Percentiles rank a stretch among this genome's conserved stretches.
Conservation (phyloP, 64 coral and sea anemone species). For the Trachythela sp. region DNA sequence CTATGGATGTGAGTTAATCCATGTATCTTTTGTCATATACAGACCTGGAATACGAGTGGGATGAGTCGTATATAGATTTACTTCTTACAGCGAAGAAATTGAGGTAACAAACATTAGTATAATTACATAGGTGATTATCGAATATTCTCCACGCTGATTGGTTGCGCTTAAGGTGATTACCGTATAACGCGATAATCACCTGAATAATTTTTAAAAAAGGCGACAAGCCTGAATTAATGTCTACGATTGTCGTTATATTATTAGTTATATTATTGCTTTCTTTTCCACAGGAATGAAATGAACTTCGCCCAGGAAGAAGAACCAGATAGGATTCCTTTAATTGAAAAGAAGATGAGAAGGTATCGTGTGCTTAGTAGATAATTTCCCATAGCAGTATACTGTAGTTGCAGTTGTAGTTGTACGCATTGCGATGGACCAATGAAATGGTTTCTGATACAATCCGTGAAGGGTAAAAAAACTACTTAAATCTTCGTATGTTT, state of each 20-base stretch:
- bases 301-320: not conserved
- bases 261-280: not conserved
- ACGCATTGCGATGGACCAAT: too few relatives aligned
- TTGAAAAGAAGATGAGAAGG: not conserved
- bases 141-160: too few relatives aligned
- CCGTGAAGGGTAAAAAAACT: too few relatives aligned
- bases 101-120: not conserved
- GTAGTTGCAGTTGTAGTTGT: not conserved
- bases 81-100: not conserved
- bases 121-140: not conserved
- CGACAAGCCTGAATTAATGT: too few relatives aligned
- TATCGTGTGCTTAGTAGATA: not conserved
- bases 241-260: too few relatives aligned
- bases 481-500: too few relatives aligned
- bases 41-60: not conserved
- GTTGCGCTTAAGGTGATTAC: too few relatives aligned
- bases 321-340: not conserved
- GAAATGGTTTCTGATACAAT: too few relatives aligned
- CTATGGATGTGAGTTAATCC: not conserved
- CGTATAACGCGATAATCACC: too few relatives aligned
- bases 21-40: not conserved
- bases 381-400: not conserved
- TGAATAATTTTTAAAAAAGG: too few relatives aligned
- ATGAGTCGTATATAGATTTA: not conserved
- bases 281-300: not conserved